phyloP scores from a whole-genome alignment of 2,888 invertebrate species.

The Seladonia tumulorum region DNA sequence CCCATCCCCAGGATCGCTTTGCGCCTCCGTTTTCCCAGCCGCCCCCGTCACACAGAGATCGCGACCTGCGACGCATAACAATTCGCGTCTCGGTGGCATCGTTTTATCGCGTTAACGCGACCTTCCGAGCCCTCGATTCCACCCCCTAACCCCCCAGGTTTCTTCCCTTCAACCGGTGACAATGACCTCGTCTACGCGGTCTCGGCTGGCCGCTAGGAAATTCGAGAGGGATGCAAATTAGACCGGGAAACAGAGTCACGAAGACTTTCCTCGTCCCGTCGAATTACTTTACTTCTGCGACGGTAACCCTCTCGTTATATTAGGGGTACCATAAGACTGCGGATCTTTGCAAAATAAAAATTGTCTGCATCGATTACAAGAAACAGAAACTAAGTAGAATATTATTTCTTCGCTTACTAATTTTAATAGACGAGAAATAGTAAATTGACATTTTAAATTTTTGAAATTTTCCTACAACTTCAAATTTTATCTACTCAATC shows the following conservation, averaged over 20 bases:
- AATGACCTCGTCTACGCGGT: constrained; percentile 15
- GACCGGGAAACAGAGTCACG: neutral
- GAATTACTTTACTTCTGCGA: constrained; percentile 2
- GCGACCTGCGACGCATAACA: constrained; percentile 65
- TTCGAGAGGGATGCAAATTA: constrained; percentile 19
- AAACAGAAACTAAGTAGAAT: too few relatives aligned
- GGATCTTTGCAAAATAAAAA: too few relatives aligned
- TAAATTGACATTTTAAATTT: too few relatives aligned
- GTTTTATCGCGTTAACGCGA: constrained; percentile 66
- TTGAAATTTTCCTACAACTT: too few relatives aligned
- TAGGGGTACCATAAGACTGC: too few relatives aligned
- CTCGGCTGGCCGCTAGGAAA: constrained; percentile 17
- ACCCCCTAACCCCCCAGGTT: neutral
- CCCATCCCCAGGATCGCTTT: constrained; percentile 47
- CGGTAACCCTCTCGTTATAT: too few relatives aligned
- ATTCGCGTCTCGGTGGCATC: constrained; percentile 55
- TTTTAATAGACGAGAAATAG: too few relatives aligned
- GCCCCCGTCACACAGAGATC: constrained; percentile 41
- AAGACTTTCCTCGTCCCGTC: neutral
- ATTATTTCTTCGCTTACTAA: too few relatives aligned
- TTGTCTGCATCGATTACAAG: too few relatives aligned
- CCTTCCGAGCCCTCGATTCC: constrained; percentile 17
- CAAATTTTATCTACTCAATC: too few relatives aligned
- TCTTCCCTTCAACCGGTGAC: constrained; percentile 27
- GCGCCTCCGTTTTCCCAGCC: constrained; percentile 37